Base-by-base conservation (phyloP, 2,888 invertebrate species). In the Cantharis flavilabris region DNA sequence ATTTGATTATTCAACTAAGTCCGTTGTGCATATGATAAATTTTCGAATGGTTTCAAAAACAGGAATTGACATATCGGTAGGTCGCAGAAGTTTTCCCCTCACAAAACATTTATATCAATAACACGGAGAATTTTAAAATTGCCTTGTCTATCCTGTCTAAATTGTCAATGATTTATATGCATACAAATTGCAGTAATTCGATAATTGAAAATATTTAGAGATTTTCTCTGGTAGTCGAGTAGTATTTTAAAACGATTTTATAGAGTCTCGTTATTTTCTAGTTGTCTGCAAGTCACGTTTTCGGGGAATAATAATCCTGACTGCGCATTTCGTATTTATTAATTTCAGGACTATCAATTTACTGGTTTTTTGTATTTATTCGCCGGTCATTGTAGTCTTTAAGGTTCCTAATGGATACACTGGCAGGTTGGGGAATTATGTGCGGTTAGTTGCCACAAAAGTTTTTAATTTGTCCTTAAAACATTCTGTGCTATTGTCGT, bases 61-160 rank as follows among this genome's bases (percentile, higher is more conserved):
- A 67, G 20, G 23, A 67, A 67, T 67, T 67, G 65, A 67, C 65
- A 67, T 67, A 67, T 67, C 65, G 65, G 65, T 67, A 67, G 23
- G 65, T 67, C 23, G 65, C 65, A 67, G 23, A 67, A 67, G 26
- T 23, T 67, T 67, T 67, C 26, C 26, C 65, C 65, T 26, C 65
- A 20, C 26, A 23, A 67, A 23, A 67, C 26, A 67, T 26, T 20
- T 23, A 67, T 23, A 67, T 67, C 23, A 67, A 23, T 67, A 67
- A 67, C 65, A 23, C n/a, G 13, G 65, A 67, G 65, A 26, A n/a
- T 67, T 67, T 49, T 49, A 23, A 67, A 67, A 67, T 67, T 67
- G 65, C 23, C 65, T 67, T 67, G 65, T 67, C 65, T 67, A 67
- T 67, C 65, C 23, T 14, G 20, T 67, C 65, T 26, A 67, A 49